Percentiles rank a stretch among this genome's conserved stretches.
phyloP scores from a whole-genome alignment of 2,888 invertebrate species.

The Drosophila pseudotalamancana region DNA sequence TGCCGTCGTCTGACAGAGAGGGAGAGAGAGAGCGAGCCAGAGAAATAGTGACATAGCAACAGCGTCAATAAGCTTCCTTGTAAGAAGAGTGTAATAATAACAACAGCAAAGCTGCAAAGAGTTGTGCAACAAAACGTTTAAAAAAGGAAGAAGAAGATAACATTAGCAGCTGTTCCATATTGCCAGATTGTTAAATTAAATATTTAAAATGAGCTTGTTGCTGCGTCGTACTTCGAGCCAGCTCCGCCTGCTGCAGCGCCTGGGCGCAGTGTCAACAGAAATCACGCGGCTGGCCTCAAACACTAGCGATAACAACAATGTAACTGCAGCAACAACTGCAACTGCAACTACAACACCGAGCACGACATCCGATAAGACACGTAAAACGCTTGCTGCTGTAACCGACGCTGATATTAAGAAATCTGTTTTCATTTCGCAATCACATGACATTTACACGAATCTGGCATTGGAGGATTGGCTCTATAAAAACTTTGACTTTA shows the following conservation, averaged over 20 bases:
- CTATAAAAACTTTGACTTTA: constrained; percentile 93
- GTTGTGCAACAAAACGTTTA: constrained; percentile 56
- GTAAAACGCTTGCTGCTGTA: constrained; percentile 45
- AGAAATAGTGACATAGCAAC: constrained; percentile 49
- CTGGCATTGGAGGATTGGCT: constrained; percentile 98
- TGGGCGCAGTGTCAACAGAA: constrained; percentile 45
- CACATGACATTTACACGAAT: constrained; percentile 95
- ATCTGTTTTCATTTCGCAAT: constrained; percentile 96
- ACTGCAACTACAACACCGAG: constrained; percentile 61
- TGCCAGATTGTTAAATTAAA: constrained; percentile 12
- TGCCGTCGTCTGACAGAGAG: constrained; percentile 30
- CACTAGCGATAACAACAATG: constrained; percentile 37
- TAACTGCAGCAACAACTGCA: constrained; percentile 16
- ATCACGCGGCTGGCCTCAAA: constrained; percentile 57
- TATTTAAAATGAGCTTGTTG: constrained; percentile 56
- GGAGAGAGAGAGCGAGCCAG: constrained; percentile 7
- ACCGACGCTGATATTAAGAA: constrained; percentile 88
- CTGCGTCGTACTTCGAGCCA: constrained; percentile 71
- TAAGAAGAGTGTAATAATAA: constrained; percentile 15
- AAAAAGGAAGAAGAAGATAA: background rate
- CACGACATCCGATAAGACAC: constrained; percentile 13
- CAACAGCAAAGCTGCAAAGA: background rate
- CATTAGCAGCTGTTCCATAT: constrained; percentile 28
- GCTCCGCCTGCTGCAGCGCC: constrained; percentile 61
- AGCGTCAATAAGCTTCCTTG: constrained; percentile 46